Evolutionary conservation across 2,113 vertebrate genomes (phyloP), one percentile per base, ranked within the genome.

Genomic region (Arothron firmamentum): DNA sequence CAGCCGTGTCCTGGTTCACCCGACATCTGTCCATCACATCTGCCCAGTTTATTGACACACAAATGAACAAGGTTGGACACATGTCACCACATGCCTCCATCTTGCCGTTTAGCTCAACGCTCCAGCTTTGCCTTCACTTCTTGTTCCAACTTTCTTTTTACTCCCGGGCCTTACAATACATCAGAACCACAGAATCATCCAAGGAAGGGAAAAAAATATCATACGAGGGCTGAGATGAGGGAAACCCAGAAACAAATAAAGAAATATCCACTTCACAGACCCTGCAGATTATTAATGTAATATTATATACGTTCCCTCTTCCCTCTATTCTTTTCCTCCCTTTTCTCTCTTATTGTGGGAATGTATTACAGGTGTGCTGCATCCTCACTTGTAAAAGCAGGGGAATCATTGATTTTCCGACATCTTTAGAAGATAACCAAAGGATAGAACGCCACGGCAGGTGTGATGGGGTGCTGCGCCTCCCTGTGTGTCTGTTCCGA

Each of bases 401-500:
- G 49, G 66, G 65, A 67, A 65, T 56, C 71, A 87, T 87, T 0
- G 77, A 85, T 87, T 87, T 82, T 67, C 70, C 74, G 77, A 80
- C 56, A 11, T 65, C 79, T 75, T 76, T 21, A 59, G 56, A 83
- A 57, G 74, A 79, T 80, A 80, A 79, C 72, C 59, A 77, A 79
- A 74, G 71, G 52, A 85, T 73, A 61, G 67, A 75, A 78, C 56
- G 38, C 47, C 58, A 61, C 28, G 48, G 0, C 17, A 41, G 62
- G 59, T 28, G 19, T 74, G 61, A 72, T 65, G 21, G 31, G 51
- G 60, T 62, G 63, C 18, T 51, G 67, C 62, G 38, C 46, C 65
- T 63, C 10, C 46, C 42, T 54, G 38, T 57, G 53, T 53, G 56
- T 57, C 20, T 49, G 38, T 23, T n/a, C 50, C 45, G 12, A 23